A percentile compares a stretch with the other conserved stretches of the same genome.
These are phyloP conservation scores for Todiramphus saurophagus DNA, from an alignment of 2,113 vertebrate species.

Conservation along the genomic window DNA sequence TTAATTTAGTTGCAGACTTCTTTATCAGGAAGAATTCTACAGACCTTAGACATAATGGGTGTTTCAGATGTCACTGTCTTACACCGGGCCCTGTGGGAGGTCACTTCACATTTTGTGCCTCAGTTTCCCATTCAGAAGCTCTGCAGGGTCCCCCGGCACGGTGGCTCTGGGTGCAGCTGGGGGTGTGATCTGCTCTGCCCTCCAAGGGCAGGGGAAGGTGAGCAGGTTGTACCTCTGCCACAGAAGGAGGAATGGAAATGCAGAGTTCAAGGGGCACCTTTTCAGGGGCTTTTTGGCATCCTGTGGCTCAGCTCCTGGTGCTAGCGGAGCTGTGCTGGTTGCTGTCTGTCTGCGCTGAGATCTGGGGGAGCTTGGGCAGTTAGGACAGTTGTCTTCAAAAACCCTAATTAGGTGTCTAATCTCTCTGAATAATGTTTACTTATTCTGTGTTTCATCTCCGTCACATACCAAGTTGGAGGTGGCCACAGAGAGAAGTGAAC, in stretches of 20 bases:
- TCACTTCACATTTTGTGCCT: rapidly evolving
- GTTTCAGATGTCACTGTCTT: background rate
- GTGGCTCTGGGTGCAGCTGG: rapidly evolving
- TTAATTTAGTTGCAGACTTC: too few species aligned
- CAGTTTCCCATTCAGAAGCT: background rate
- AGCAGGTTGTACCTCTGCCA: background rate
- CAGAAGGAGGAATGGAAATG: background rate
- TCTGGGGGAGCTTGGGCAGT: background rate
- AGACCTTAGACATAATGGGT: rapidly evolving
- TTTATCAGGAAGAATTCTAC: rapidly evolving
- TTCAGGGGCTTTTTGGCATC: too few species aligned
- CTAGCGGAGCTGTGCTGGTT: background rate
- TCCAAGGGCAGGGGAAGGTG: background rate
- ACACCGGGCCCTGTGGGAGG: background rate
- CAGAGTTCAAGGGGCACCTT: background rate
- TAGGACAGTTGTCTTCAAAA: background rate
- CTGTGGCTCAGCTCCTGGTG: rapidly evolving
- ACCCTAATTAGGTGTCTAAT: background rate
- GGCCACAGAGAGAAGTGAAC: background rate
- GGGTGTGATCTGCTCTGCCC: background rate
- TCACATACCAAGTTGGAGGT: background rate
- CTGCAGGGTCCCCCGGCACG: background rate
- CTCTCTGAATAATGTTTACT: background rate
- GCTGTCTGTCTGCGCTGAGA: too few species aligned
- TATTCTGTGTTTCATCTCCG: background rate